phyloP scores from a whole-genome alignment of 2,797 vertebrate species.

The Diglossa cyanea region DNA sequence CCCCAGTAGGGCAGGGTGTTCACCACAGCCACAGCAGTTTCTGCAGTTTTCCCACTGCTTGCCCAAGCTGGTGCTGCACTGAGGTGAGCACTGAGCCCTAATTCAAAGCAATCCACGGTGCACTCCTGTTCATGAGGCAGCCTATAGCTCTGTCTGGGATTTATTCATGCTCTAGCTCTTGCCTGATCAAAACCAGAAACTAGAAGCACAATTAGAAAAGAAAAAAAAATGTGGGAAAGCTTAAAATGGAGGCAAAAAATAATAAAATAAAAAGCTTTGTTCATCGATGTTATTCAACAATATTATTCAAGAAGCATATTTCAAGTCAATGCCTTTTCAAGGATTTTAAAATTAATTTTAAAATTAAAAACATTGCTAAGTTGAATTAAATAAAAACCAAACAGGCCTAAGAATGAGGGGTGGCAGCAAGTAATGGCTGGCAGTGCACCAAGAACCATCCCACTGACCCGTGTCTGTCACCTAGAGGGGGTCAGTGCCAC shows the following conservation, averaged over 20 bases:
- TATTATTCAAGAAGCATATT: neutral
- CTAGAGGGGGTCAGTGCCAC: neutral
- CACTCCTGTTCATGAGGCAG: neutral
- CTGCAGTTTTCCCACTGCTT: neutral
- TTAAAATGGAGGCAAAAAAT: neutral
- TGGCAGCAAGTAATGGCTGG: neutral
- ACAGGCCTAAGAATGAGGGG: neutral
- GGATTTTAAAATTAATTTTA: neutral
- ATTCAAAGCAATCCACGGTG: neutral
- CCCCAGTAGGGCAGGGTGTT: rapidly evolving
- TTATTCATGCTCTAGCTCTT: constrained; percentile 48
- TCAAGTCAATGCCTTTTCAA: neutral
- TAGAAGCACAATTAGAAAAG: neutral
- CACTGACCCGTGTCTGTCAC: neutral
- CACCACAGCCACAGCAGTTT: too few species aligned
- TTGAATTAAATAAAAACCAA: neutral
- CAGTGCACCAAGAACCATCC: neutral
- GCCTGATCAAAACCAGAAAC: constrained; percentile 57
- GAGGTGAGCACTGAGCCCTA: neutral
- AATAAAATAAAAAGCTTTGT: neutral
- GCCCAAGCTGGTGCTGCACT: neutral
- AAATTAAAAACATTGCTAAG: neutral
- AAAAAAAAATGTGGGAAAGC: neutral
- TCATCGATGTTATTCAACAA: neutral
- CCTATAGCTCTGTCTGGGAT: neutral